Base-by-base conservation (phyloP, 2,888 invertebrate species). In the Stictocephala bisonia region DNA sequence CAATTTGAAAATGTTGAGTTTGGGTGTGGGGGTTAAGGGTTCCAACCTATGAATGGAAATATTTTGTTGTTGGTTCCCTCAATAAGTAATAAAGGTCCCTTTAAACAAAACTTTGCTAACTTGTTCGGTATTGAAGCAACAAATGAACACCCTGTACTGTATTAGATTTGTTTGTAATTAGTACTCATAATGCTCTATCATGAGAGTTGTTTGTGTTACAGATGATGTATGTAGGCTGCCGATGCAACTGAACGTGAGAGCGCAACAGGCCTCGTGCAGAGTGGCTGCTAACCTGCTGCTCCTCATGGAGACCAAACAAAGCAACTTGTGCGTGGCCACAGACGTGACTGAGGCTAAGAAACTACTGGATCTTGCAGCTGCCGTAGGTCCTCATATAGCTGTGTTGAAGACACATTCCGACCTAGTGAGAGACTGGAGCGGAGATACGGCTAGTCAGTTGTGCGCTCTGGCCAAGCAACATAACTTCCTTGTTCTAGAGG, bases 401-500 rank as follows among this genome's bases (percentile, higher is more conserved):
- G 85, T 95, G 64, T 86, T 97, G 0, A 99, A 99, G 86, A 93
- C 93, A 0, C 98, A 99, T 82, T 85, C 92, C 0, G 97, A 99
- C 80, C 93, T 96, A 27, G 85, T 98, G 18, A 90, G 91, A 78
- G 94, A 96, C 83, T 97, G 94, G 81, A 88, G 83, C 70, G 82
- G 85, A 0, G 87, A 89, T 58, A 91, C 94, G 77, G 84, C 91
- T 0, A 81, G 82, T 0, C 84, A 86, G 69, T 84, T 99, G 9
- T 86, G 88, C 79, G 84, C 87, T 26, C 82, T 96, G 69, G 91
- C 97, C 0, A 84, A 87, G 18, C 89, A 90, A 80, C 91, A 93
- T 80, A 90, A 96, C 78, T 99, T 99, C 82, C 82, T 99, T 9
- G 86, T 99, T 35, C 90, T 99, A 87, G 99, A 99, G 85, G 99